Conservation (phyloP, 2,113 vertebrate species). For the Ameiurus melas region DNA sequence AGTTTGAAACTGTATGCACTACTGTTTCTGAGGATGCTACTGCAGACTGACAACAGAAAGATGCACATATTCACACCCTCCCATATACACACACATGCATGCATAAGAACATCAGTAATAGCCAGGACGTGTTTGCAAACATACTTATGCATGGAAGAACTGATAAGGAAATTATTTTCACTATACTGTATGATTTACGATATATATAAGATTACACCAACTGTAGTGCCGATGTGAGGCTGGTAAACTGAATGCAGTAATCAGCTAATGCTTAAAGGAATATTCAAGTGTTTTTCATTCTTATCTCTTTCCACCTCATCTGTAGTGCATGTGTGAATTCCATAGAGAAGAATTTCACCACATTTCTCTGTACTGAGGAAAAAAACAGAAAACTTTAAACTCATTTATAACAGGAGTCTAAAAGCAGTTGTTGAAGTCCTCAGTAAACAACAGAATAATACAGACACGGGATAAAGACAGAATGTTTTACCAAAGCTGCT, state of each 20-base stretch:
- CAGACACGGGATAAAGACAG: neutral
- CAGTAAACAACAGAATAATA: neutral
- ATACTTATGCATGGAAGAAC: neutral
- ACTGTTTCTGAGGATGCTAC: slow-evolving; percentile 59
- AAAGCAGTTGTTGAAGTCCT: neutral
- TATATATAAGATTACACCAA: neutral
- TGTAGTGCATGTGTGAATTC: neutral
- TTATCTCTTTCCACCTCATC: neutral
- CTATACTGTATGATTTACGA: neutral
- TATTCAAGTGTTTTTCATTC: neutral
- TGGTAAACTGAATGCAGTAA: neutral
- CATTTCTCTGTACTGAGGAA: neutral
- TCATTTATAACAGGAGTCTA: neutral
- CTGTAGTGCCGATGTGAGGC: neutral
- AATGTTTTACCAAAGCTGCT: neutral
- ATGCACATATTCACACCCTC: neutral
- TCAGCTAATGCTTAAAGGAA: neutral
- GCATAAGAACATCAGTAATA: neutral
- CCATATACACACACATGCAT: neutral
- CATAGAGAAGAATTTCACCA: neutral
- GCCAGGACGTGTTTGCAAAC: neutral
- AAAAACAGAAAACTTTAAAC: neutral
- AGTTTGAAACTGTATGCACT: slow-evolving; percentile 71
- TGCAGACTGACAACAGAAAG: slow-evolving; percentile 41
- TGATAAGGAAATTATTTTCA: neutral